Percentiles rank a stretch among this genome's conserved stretches.
Conservation (phyloP, 2,113 vertebrate species). For the Trachemys scripta region DNA sequence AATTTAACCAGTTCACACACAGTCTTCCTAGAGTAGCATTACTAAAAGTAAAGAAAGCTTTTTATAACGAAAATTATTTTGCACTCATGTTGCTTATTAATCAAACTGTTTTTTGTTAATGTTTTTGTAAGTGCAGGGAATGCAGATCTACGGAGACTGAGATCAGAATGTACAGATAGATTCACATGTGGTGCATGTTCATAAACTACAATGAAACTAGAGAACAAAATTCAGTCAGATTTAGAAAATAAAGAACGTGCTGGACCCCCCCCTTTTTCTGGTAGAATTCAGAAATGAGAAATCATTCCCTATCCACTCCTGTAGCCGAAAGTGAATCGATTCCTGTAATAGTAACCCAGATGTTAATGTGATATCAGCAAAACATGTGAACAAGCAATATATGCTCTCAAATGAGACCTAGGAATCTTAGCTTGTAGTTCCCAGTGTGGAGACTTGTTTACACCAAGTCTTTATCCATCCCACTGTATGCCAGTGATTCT, state of each 20-base stretch:
- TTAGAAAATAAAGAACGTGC: not conserved
- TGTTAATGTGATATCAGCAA: accelerated
- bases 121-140: not conserved
- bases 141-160: not conserved
- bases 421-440: accelerated
- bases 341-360: not conserved
- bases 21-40: not conserved
- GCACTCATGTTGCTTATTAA: not conserved
- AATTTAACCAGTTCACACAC: not conserved
- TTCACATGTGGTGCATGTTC: not conserved
- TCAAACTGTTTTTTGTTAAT: not conserved
- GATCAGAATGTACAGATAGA: not conserved
- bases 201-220: not conserved
- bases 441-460: not conserved
- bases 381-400: not conserved
- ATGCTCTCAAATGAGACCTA: accelerated
- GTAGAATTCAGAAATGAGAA: not conserved
- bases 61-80: not conserved
- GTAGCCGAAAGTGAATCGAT: not conserved
- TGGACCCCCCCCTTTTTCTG: not conserved
- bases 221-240: not conserved
- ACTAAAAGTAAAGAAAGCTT: not conserved
- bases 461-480: not conserved
- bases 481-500: not conserved
- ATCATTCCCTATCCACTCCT: not conserved